Percentiles rank a stretch among this genome's conserved stretches.
These are phyloP conservation scores for Distichodus sexfasciatus DNA, from an alignment of 2,797 vertebrate genomes.

Conservation along the genomic window DNA sequence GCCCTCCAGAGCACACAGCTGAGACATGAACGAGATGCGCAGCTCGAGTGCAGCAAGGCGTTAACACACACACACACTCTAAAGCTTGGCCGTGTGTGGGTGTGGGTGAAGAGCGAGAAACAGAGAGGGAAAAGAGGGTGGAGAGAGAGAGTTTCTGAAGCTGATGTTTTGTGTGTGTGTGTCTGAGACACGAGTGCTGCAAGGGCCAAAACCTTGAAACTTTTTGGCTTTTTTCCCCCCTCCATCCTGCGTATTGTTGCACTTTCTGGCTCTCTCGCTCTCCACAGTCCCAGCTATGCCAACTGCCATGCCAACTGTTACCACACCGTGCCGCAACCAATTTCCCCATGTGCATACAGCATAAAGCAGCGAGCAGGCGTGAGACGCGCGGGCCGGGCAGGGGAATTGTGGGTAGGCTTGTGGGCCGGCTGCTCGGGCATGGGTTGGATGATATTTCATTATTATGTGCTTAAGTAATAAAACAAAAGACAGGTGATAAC, in stretches of 20 bases:
- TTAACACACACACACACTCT: conserved; percentile 2
- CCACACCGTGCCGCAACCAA: not conserved
- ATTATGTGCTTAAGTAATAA: conserved; percentile 29
- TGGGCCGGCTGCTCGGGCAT: not conserved
- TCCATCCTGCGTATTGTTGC: not conserved
- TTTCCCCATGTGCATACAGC: not conserved
- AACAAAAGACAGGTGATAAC: conserved; percentile 33
- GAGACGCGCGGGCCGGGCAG: not conserved
- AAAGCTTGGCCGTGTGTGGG: not conserved
- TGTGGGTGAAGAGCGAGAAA: not conserved
- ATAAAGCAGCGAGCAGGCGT: not conserved
- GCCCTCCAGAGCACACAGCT: conserved; percentile 24
- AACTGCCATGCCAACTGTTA: not conserved
- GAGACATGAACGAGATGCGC: conserved; percentile 26
- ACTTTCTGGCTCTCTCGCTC: not conserved
- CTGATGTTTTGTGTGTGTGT: not conserved
- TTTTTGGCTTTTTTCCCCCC: not conserved
- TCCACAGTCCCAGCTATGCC: not conserved
- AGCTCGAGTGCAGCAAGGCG: conserved; percentile 21
- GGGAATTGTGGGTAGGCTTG: not conserved
- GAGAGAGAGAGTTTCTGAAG: conserved; percentile 5
- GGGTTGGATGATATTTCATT: conserved; percentile 12
- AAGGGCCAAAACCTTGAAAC: not conserved
- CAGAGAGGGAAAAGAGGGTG: not conserved
- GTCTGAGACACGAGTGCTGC: not conserved